Conservation (phyloP, 2,797 vertebrate species). For the Hyperoplus lanceolatus region DNA sequence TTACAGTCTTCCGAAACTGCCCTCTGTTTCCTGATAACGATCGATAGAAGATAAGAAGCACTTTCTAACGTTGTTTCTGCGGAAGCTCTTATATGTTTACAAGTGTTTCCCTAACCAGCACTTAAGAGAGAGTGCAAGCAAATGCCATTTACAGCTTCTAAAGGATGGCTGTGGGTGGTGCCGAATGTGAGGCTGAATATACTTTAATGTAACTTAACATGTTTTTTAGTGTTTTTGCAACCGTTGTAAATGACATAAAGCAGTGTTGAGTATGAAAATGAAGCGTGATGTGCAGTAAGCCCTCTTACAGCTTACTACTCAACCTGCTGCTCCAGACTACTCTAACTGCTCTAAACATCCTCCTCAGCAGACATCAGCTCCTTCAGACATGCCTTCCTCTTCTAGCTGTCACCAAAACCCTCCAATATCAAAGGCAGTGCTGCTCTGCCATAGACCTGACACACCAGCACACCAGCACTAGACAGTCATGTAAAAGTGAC, state of each 20-base stretch:
- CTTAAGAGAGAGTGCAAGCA: neutral
- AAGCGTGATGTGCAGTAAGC: neutral
- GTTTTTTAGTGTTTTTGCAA: neutral
- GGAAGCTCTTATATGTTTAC: neutral
- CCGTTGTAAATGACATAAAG: neutral
- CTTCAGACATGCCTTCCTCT: slow-evolving; percentile 4
- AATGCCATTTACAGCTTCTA: neutral
- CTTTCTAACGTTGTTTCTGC: too few relatives aligned
- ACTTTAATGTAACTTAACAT: neutral
- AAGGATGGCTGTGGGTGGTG: neutral
- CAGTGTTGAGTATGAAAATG: neutral
- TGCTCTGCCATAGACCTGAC: slow-evolving; percentile 1
- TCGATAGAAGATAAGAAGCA: too few relatives aligned
- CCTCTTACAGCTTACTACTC: too few relatives aligned
- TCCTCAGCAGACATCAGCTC: neutral
- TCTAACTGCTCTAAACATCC: neutral
- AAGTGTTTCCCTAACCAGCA: neutral
- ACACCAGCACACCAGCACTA: neutral
- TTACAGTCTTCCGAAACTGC: neutral
- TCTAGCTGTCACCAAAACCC: neutral
- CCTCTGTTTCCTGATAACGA: too few relatives aligned
- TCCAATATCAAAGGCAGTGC: neutral
- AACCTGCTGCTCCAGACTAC: neutral
- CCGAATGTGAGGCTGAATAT: too few relatives aligned
- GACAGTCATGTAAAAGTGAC: neutral